A percentile compares a stretch with the other conserved stretches of the same genome.
phyloP scores from a whole-genome alignment of 2,113 vertebrate genomes.

The Cololabis saira region DNA sequence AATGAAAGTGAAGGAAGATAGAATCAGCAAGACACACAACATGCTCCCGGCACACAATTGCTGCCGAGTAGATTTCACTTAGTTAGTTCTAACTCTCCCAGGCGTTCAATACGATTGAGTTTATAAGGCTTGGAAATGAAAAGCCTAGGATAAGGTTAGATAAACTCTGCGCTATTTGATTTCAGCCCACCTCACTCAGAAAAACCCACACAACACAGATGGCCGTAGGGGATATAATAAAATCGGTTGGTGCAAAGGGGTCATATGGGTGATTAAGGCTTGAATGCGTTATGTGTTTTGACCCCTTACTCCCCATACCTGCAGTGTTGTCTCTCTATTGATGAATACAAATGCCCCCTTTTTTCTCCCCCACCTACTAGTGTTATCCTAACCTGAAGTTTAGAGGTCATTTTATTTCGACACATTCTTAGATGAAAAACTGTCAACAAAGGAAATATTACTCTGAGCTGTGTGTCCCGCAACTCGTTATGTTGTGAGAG shows the following conservation, averaged over 20 bases:
- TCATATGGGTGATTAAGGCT: slow-evolving; percentile 52
- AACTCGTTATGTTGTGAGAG: not conserved
- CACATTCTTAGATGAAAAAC: slow-evolving; percentile 5
- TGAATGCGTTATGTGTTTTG: slow-evolving; percentile 44
- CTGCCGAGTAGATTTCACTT: slow-evolving; percentile 95
- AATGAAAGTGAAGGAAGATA: slow-evolving; percentile 99
- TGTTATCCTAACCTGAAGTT: not conserved
- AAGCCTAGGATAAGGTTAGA: slow-evolving; percentile 89
- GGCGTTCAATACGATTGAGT: slow-evolving; percentile 95
- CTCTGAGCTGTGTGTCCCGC: not conserved
- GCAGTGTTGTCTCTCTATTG: slow-evolving; percentile 16
- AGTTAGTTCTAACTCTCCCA: slow-evolving; percentile 94
- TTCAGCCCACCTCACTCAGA: slow-evolving; percentile 64
- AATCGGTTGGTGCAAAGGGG: slow-evolving; percentile 54
- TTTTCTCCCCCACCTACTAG: slow-evolving; percentile 1
- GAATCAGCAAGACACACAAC: slow-evolving; percentile 86
- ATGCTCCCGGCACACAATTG: slow-evolving; percentile 81
- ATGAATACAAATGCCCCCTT: slow-evolving; percentile 1
- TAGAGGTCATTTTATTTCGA: not conserved
- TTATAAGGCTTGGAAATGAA: slow-evolving; percentile 98
- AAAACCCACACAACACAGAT: slow-evolving; percentile 69
- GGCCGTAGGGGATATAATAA: slow-evolving; percentile 61
- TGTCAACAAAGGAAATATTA: not conserved
- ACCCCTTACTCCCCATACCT: slow-evolving; percentile 19
- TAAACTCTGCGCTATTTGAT: slow-evolving; percentile 81